These are phyloP conservation scores for Zosterops japonicus DNA, from an alignment of 2,113 vertebrate species.

Conservation along the genomic window DNA sequence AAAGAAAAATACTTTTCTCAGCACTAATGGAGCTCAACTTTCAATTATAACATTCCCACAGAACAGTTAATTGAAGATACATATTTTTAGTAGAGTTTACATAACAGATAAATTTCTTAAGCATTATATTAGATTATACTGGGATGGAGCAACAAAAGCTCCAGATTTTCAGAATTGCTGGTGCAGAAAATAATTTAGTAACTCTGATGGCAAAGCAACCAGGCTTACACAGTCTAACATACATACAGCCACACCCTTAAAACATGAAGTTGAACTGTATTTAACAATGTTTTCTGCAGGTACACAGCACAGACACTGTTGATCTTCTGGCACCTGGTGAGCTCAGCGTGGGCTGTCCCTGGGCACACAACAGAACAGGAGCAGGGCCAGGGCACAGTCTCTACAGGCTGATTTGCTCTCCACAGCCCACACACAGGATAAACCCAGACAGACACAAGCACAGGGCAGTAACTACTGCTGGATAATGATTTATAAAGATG, in stretches of 20 bases:
- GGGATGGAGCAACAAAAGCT: neutral
- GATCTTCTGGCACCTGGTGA: rapidly evolving
- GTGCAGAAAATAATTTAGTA: neutral
- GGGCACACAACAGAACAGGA: neutral
- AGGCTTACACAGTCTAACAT: rapidly evolving
- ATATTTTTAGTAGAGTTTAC: neutral
- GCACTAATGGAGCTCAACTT: neutral
- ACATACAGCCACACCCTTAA: neutral
- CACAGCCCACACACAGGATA: rapidly evolving
- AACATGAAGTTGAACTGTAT: rapidly evolving
- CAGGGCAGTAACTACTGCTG: rapidly evolving
- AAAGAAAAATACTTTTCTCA: neutral
- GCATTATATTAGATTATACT: neutral
- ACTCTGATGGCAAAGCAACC: rapidly evolving
- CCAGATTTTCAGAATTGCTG: neutral
- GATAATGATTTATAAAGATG: neutral
- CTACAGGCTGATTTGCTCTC: rapidly evolving
- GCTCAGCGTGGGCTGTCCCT: neutral
- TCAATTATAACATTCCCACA: neutral
- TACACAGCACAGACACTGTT: rapidly evolving
- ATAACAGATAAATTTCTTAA: neutral
- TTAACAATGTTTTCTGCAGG: neutral
- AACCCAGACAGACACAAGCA: neutral
- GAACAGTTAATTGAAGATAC: neutral
- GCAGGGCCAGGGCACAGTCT: neutral